phyloP scores from a whole-genome alignment of 2,797 vertebrate species.

The Heliangelus exortis region DNA sequence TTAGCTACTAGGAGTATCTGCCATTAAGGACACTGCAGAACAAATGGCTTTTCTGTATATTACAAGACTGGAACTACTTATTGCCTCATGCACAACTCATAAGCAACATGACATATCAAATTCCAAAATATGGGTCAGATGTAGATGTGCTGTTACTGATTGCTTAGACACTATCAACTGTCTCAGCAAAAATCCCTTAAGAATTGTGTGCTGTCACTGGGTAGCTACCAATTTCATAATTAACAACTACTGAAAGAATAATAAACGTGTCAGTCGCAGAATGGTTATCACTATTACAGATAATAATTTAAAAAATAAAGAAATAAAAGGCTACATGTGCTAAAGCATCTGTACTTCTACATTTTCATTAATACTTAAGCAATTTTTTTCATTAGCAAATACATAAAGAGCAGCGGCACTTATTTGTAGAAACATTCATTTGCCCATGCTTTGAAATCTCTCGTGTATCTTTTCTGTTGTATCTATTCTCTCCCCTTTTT shows the following conservation, averaged over 20 bases:
- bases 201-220: conserved; percentile 15
- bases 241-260: conserved; percentile 46
- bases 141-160: conserved; percentile 27
- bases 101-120: conserved; percentile 19
- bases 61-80: conserved; percentile 44
- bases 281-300: not conserved
- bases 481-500: not conserved
- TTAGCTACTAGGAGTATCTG: conserved; percentile 33
- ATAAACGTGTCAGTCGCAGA: conserved; percentile 28
- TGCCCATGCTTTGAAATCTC: not conserved
- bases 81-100: conserved; percentile 27
- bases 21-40: conserved; percentile 20
- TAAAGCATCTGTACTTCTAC: not conserved
- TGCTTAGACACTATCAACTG: not conserved
- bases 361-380: not conserved
- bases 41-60: conserved; percentile 40
- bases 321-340: not conserved
- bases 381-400: not conserved
- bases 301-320: conserved; percentile 16
- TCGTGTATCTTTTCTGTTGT: not conserved
- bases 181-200: conserved; percentile 27
- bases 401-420: not conserved
- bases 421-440: not conserved
- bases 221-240: conserved; percentile 20
- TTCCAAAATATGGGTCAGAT: conserved; percentile 41